A percentile compares a stretch with the other conserved stretches of the same genome.
phyloP scores from a whole-genome alignment of 1,140 invertebrate genomes.

The Babylonia areolata region DNA sequence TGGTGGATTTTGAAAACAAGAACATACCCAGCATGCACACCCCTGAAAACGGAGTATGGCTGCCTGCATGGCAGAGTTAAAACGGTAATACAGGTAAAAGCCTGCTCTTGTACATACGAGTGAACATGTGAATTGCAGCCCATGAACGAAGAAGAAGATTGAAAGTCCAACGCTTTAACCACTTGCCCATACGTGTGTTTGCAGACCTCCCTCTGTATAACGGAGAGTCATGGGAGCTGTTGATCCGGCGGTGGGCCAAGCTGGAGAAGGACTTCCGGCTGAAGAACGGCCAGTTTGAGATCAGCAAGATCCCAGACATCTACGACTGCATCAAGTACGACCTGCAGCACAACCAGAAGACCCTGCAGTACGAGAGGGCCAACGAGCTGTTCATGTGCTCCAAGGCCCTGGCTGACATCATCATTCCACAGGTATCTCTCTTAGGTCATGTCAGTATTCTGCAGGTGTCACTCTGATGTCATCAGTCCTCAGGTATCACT shows the following conservation, averaged over 20 bases:
- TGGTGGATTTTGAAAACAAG: too few species aligned
- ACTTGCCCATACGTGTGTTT: too few species aligned
- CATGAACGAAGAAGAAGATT: too few species aligned
- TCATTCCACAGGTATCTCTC: conserved; percentile 92
- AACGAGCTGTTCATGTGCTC: conserved; percentile 96
- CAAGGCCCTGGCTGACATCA: conserved; percentile 97
- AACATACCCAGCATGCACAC: too few species aligned
- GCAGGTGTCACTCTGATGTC: too few species aligned
- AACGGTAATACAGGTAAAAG: too few species aligned
- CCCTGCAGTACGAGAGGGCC: conserved; percentile 93
- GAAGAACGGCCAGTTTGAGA: conserved; percentile 94
- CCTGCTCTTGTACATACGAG: too few species aligned
- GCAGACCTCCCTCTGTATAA: conserved; percentile 86
- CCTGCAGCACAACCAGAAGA: conserved; percentile 97
- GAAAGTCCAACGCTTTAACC: too few species aligned
- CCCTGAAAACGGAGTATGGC: too few species aligned
- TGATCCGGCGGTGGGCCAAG: conserved; percentile 98
- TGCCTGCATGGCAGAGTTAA: too few species aligned
- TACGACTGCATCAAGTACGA: conserved; percentile 99
- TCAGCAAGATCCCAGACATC: conserved; percentile 99
- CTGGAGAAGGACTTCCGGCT: conserved; percentile 98
- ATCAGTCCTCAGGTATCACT: too few species aligned
- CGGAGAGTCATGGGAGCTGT: conserved; percentile 99
- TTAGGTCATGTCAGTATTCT: background rate
- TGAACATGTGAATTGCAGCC: too few species aligned